Evolutionary conservation across 2,888 invertebrate genomes (phyloP).

Genomic region (Nephrotoma guestfalica): DNA sequence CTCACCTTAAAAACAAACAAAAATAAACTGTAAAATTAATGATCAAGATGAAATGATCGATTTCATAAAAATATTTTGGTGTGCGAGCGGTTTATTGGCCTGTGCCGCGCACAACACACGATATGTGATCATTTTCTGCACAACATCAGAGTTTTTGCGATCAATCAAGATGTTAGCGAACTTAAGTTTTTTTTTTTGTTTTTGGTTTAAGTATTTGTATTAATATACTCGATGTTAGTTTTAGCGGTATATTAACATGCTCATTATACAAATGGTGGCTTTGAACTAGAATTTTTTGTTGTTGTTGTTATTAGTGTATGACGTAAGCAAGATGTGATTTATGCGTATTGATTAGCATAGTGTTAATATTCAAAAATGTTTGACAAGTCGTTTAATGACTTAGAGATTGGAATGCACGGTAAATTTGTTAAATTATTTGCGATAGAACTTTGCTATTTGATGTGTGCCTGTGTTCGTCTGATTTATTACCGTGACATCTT

Average conservation of each 20-base stretch:
- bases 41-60: not conserved
- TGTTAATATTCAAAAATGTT: not conserved
- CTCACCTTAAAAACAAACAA: not conserved
- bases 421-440: not conserved
- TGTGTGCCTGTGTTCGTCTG: not conserved
- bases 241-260: not conserved
- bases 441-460: not conserved
- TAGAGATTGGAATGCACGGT: not conserved
- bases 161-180: not conserved
- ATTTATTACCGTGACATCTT: not conserved
- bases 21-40: not conserved
- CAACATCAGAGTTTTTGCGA: not conserved
- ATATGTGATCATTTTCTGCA: not conserved
- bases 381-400: not conserved
- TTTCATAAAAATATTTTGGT: not conserved
- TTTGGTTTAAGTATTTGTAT: not conserved
- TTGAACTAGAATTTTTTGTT: not conserved
- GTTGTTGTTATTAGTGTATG: not conserved
- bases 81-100: not conserved
- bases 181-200: not conserved
- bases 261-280: not conserved
- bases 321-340: not conserved
- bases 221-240: not conserved
- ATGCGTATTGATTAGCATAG: not conserved
- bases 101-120: not conserved